Conservation (phyloP, 2,888 invertebrate genomes). For the Malacosoma neustria region DNA sequence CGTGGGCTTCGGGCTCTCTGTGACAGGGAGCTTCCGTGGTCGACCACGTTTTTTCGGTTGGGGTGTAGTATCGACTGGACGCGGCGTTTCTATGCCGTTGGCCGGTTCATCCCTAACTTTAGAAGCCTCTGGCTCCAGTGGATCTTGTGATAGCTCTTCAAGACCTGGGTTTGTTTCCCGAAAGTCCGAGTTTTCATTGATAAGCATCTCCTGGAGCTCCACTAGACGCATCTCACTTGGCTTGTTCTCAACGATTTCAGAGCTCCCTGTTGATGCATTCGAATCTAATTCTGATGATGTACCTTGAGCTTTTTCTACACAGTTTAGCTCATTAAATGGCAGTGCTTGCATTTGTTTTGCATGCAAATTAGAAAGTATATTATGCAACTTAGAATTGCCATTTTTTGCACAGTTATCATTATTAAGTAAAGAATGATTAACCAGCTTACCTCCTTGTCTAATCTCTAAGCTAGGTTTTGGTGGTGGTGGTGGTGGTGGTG, state of each 20-base stretch:
- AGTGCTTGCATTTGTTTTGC: constrained; percentile 53
- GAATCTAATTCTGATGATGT: constrained; percentile 42
- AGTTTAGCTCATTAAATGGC: constrained; percentile 41
- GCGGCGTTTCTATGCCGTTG: constrained; percentile 26
- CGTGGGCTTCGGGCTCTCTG: constrained; percentile 42
- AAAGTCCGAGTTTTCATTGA: constrained; percentile 62
- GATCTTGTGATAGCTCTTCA: constrained; percentile 60
- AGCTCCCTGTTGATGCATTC: constrained; percentile 50
- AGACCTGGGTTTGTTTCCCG: constrained; percentile 41
- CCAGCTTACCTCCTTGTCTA: constrained; percentile 34
- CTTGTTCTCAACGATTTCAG: constrained; percentile 39
- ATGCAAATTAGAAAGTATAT: constrained; percentile 61
- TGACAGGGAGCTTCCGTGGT: constrained; percentile 56
- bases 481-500: constrained; percentile 37
- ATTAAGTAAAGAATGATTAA: constrained; percentile 50
- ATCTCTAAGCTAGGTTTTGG: constrained; percentile 33
- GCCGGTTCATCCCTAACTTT: constrained; percentile 24
- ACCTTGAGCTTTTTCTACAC: constrained; percentile 36
- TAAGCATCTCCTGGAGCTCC: constrained; percentile 53
- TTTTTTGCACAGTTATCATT: constrained; percentile 67
- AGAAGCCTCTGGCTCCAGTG: constrained; percentile 47
- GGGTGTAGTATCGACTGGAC: constrained; percentile 43
- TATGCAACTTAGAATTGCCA: constrained; percentile 68
- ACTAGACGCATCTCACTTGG: constrained; percentile 41
- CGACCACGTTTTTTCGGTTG: constrained; percentile 64